Evolutionary conservation across 2,113 vertebrate genomes (phyloP), one percentile per base, ranked within the genome.

Genomic region (Alosa alosa): DNA sequence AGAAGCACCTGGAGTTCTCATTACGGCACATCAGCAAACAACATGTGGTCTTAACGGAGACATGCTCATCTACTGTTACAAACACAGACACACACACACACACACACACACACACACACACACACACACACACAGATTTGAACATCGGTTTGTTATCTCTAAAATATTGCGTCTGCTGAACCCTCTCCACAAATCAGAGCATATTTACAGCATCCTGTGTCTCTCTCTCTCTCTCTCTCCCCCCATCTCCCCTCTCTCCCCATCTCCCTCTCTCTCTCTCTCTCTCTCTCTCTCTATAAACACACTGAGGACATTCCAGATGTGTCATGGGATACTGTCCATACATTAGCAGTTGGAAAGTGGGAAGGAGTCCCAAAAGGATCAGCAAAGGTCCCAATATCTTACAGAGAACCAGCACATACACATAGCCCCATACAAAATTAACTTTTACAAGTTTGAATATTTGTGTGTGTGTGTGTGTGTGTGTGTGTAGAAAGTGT

Each of bases 1-100:
- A 72, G 64, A 8, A 72, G 64, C 64, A 72, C 64, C 64, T 72
- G 64, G 64, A 72, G 64, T 72, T 72, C 64, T 72, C 64, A 72
- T 72, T 72, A 72, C 64, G 9, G n/a, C 64, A 36, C 64, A 72
- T 72, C 10, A 36, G 64, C 64, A 72, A 72, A 72, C 64, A 72
- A 72, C 64, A 72, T 72, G 64, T 72, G 64, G 64, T 36, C 64
- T 31, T 72, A 72, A 72, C 64, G 64, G 64, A 72, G 64, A 72
- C 64, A 72, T 72, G 44, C 17, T 82, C 36, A 55, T 55, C 36
- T 36, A 13, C 64, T 72, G 25, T 36, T 31, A 31, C 64, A 31
- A 25, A 72, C 64, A 72, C 25, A 72, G 3, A 72, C 64, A 64
- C 57, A 64, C 64, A 68, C n/a, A 68, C n/a, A 68, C 64, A 68